These are phyloP conservation scores for Talpa occidentalis DNA, from an alignment of 2,113 vertebrate species.

Conservation along the genomic window DNA sequence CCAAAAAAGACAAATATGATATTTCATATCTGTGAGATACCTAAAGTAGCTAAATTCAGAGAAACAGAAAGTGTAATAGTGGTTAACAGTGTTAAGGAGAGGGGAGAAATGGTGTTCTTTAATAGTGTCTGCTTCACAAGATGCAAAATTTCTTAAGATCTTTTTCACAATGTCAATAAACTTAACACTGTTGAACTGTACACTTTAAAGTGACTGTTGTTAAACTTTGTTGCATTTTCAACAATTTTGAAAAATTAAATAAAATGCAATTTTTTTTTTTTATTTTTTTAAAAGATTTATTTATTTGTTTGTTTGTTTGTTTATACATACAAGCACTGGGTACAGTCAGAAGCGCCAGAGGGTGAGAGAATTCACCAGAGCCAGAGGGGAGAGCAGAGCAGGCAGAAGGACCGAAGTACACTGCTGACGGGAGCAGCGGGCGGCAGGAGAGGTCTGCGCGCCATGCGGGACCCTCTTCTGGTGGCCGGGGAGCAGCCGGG, in stretches of 20 bases:
- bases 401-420: no score
- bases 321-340: no score
- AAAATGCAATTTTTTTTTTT: no score
- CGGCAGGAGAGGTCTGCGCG: no score
- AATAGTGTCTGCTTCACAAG: neutral
- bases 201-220: neutral
- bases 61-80: neutral
- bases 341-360: no score
- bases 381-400: no score
- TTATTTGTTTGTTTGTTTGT: no score
- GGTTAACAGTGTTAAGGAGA: neutral
- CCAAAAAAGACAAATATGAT: neutral
- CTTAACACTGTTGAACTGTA: neutral
- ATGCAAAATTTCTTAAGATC: neutral
- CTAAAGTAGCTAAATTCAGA: neutral
- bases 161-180: neutral
- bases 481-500: no score
- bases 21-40: neutral
- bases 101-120: neutral
- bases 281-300: no score
- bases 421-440: no score
- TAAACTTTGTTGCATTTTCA: neutral
- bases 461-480: no score
- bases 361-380: no score
- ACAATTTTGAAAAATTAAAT: neutral